Evolutionary conservation across 1,140 invertebrate species (phyloP), one percentile per base, ranked within the genome.

Genomic region (Trichonephila clavata): DNA sequence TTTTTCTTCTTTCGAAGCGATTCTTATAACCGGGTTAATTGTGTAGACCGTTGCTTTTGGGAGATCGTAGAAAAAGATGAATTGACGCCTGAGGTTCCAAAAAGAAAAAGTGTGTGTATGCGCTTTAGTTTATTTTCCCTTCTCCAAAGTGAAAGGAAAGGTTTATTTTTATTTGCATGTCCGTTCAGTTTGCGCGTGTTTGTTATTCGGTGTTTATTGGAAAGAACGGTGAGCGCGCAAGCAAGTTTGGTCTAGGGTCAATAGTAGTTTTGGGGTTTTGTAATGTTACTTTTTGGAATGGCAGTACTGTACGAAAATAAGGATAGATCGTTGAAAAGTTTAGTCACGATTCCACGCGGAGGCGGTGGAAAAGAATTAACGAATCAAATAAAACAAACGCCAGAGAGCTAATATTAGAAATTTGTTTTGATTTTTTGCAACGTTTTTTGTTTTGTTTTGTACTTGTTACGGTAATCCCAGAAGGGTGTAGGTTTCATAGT

Each of bases 21-120:
- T 91, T 92, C 90, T 59, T 27, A 92, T 92, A 92, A 92, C 90
- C 90, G 81, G 90, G 90, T 92, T 92, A 92, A 92, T 92, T 92
- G 90, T 65, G 80, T 63, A 43, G 61, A 65, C 39, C n/a, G 14
- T 32, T 91, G 71, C 89, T 81, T 43, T 39, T 50, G 87, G 59
- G 57, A 32, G 50, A 39, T 83, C 39, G 16, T 10, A 14, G 24
- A 21, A 39, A 65, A 57, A 57, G 89, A 90, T 81, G 77, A 32
- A 90, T 59, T 39, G 89, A 39, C 13, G 89, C 77, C 89, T 77
- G 20, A 16, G 65, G 87, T 32, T 21, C 8, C 10, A 65, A 61
- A 87, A 87, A 65, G 61, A 87, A 65, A 57, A 84, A 84, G n/a
- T 60, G 21, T 32, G 27, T 16, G 50, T 39, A 4, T 27, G 16